Base-by-base conservation (phyloP, 2,888 invertebrate species). In the Sphinx pinastri region DNA sequence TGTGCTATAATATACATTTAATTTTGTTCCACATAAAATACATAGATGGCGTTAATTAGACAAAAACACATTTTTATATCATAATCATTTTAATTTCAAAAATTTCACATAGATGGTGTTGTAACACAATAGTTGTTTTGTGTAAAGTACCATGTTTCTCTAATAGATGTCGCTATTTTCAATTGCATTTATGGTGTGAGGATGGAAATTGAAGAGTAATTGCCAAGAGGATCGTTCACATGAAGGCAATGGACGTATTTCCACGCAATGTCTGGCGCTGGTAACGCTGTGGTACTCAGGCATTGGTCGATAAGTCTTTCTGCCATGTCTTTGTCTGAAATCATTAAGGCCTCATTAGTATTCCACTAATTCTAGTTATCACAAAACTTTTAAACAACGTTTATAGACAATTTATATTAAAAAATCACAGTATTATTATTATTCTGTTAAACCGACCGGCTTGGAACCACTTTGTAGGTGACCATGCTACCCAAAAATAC, bases 221-320 rank as follows among this genome's bases (percentile, higher is more conserved):
- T 76, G 13, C 70, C 68, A 47, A 69, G 71, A 19, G 70, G 67
- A 11, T 72, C 45, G 4, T 47, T n/a, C 0, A 2, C 19, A 19
- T 80, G 77, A 66, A 81, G 84, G 71, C 90, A 90, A 72, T 73
- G 80, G 0, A 85, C 70, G 16, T 82, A 90, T 0, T 74, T 38
- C 80, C 83, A 88, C 0, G 89, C 89, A 0, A 84, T 88, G 0
- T 86, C 83, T 0, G 68, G 25, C 0, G 89, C 82, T 14, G 76
- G 76, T 5, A 76, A 69, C 0, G 73, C 63, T 25, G 70, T 80
- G 10, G 68, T 68, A 31, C 72, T 84, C 4, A 90, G 71, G 58
- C 90, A 90, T 4, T 60, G 51, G 47, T 87, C 80, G 31, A 89
- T 84, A 5, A 75, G n/a, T 14, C 71, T 70, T 47, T 84, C 84